Evolutionary conservation across 1,140 invertebrate genomes (phyloP), one percentile per base, ranked within the genome.

Genomic region (Hesperophylax magnus): DNA sequence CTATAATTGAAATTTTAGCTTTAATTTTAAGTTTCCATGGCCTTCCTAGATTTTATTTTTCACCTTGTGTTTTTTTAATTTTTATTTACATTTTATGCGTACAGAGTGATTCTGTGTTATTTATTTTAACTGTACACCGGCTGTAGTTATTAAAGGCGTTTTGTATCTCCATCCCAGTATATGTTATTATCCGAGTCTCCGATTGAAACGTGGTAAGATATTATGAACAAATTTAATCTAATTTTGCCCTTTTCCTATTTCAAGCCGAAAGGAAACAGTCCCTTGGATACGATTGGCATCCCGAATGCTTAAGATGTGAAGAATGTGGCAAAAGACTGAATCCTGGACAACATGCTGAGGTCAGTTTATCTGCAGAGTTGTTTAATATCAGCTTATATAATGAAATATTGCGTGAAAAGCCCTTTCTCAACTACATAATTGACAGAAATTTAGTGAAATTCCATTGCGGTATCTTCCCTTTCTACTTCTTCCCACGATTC

Each of bases 231-330:
- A 15, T 72, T 72, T 52, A 72, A 47, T 47, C 31, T 53, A 72
- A 22, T 52, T 69, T 47, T 69, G 34, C 11, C n/a, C 24, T 61
- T 61, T 61, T 61, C 24, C 15, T 22, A 24, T 24, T 61, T 22
- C 58, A 61, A 97, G 97, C 96, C 86, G 97, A 98, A 91, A 92
- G 96, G 84, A 97, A 97, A 89, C 95, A 97, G 86, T 97, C 96
- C 5, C 87, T 98, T 61, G 97, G 97, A 22, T 97, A 97, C 86
- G 96, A 98, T 86, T 98, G 97, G 96, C 97, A 98, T 92, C 94
- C 96, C 63, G 95, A 96, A 87, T 98, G 97, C 91, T 91, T 98
- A 81, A 91, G 94, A 78, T 98, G 97, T 88, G 94, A 95, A 86
- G 97, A 98, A 89, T 98, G 97, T 89, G 95, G 95, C 7, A 98